Conservation (phyloP, 2,113 vertebrate genomes). For the Phalacrocorax brasilianus region DNA sequence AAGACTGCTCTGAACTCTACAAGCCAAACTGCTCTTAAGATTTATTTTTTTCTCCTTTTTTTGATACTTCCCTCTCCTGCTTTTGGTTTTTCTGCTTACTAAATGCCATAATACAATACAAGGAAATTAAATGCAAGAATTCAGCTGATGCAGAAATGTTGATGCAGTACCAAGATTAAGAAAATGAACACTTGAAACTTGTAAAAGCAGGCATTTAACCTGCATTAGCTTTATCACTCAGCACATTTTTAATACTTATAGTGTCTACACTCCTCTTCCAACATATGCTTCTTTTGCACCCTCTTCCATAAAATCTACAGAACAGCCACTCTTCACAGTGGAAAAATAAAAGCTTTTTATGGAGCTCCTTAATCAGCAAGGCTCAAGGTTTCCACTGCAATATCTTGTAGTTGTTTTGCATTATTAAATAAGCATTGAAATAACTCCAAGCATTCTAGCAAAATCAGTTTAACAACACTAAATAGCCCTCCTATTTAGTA, state of each 20-base stretch:
- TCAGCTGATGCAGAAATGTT: neutral
- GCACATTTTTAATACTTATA: neutral
- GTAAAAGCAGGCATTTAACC: neutral
- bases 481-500: neutral
- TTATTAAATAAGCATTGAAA: neutral
- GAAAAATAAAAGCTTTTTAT: neutral
- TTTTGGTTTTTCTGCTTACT: neutral
- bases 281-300: neutral
- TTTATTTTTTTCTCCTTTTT: neutral
- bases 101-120: constrained; percentile 24
- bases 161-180: neutral
- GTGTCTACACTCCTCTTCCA: neutral
- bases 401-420: neutral
- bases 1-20: constrained; percentile 53
- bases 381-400: neutral
- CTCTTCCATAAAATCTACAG: neutral
- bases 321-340: neutral
- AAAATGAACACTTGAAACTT: neutral
- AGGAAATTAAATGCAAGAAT: neutral
- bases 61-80: neutral
- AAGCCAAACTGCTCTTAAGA: constrained; percentile 21
- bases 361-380: neutral
- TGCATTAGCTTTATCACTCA: neutral
- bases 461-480: neutral
- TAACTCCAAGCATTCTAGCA: neutral